These are phyloP conservation scores for Incurvaria masculella DNA, from an alignment of 2,888 invertebrate genomes.

Conservation along the genomic window DNA sequence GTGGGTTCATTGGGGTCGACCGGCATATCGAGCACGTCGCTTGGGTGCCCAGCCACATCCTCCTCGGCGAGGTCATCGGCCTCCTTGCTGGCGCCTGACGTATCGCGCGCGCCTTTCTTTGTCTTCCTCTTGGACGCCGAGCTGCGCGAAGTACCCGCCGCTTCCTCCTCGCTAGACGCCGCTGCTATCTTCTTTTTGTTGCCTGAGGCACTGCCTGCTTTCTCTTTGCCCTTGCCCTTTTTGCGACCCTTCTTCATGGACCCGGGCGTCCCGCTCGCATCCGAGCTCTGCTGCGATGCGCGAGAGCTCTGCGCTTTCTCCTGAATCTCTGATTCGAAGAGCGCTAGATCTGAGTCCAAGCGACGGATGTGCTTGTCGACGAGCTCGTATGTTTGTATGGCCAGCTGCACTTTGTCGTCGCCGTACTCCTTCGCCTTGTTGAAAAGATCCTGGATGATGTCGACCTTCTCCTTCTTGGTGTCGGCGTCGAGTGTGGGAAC, in stretches of 20 bases:
- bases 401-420: slow-evolving; percentile 87
- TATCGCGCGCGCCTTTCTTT: slow-evolving; percentile 8
- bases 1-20: slow-evolving; percentile 98
- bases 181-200: slow-evolving; percentile 51
- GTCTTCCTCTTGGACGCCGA: slow-evolving; percentile 27
- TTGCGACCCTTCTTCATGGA: slow-evolving; percentile 50
- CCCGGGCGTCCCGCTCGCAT: slow-evolving; percentile 40
- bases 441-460: slow-evolving; percentile 72
- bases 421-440: slow-evolving; percentile 84
- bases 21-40: slow-evolving; percentile 88
- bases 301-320: slow-evolving; percentile 68
- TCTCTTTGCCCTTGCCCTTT: slow-evolving; percentile 32
- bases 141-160: too few species aligned
- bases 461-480: slow-evolving; percentile 66
- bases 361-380: slow-evolving; percentile 88
- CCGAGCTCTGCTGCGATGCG: slow-evolving; percentile 34
- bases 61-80: slow-evolving; percentile 31
- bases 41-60: slow-evolving; percentile 64
- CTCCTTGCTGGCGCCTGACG: slow-evolving; percentile 6
- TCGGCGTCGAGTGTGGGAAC: slow-evolving; percentile 59
- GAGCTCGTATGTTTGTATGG: slow-evolving; percentile 89
- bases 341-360: slow-evolving; percentile 80
- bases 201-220: slow-evolving; percentile 24
- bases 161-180: slow-evolving; percentile 52
- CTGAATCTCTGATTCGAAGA: slow-evolving; percentile 87